Evolutionary conservation across 2,888 invertebrate species (phyloP), one percentile per base, ranked within the genome.

Genomic region (Cactoblastis cactorum): DNA sequence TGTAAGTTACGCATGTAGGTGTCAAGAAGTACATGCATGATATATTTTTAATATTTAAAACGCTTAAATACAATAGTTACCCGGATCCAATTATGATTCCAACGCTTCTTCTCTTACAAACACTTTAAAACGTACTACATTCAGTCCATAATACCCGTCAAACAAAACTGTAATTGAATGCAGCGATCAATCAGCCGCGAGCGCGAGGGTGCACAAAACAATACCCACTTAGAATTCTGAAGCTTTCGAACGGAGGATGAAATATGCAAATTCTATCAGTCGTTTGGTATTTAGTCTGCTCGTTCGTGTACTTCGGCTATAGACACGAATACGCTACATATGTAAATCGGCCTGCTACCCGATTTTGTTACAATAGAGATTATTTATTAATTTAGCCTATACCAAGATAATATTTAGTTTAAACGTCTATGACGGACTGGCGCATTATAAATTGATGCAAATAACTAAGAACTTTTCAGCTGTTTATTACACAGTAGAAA

Each of bases 221-320:
- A 37, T 37, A 37, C 9, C 15, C 37, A 17, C 8, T 11, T 18
- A 11, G 6, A 37, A 17, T 17, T 37, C 9, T 22, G 12, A 45
- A 45, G 35, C 47, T 45, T 49, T 32, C 12, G 39, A 11, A 28
- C 32, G 6, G 15, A 8, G 52, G 52, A 59, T 57, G 52, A 59
- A 61, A 59, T 56, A 64, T 56, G 60, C 57, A 60, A 50, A 56
- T 59, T 59, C 53, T 61, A 62, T 63, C 62, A 57, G 58, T 62
- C 56, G 50, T 55, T 54, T 51, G 46, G 52, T 43, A 54, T 56
- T 54, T 58, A 56, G 49, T 58, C 51, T 56, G 50, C 39, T 49
- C 41, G 49, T 22, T 35, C 8, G 18, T 14, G 8, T 24, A 17
- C 9, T 28, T 4, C 28, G 1, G 28, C 41, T 43, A 15, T 14